Base-by-base conservation (phyloP, 2,888 invertebrate species). In the Nemotelus pantherinus region DNA sequence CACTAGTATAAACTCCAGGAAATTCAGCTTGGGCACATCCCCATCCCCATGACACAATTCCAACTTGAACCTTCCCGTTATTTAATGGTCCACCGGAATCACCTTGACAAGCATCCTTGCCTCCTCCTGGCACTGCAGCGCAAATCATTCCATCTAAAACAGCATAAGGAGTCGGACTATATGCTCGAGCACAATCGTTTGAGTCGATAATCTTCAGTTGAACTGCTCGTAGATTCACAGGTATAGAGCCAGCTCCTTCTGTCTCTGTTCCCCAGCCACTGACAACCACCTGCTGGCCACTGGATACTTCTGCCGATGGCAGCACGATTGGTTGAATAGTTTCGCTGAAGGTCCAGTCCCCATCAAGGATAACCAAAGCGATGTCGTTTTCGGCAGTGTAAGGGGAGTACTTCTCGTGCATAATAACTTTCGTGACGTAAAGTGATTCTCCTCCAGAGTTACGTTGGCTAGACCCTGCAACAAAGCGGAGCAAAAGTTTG, bases 401-500 rank as follows among this genome's bases (percentile, higher is more conserved):
- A 4, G 82, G 76, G 76, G 82, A 81, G 72, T 84, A 81, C 77
- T 41, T 10, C 81, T 81, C 0, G 82, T 82, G 4, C 1, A 60
- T 39, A 44, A 72, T 39, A 10, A 63, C 50, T 3, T 67, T 10
- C 4, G 43, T n/a, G 4, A 78, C 76, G n/a, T 76, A 10, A 9
- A 68, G 25, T 10, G 58, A 10, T 60, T 71, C 64, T 10, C 74
- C 79, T 9, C 78, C 77, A 39, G 55, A 43, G 5, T 45, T 81
- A 63, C 82, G 85, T 53, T 83, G 86, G 0, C 88, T 86, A 1
- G 89, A 89, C 0, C 90, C 90, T 3, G 87, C 90, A 7, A 64
- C 75, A 4, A 7, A 64, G n/a, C 53, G 60, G 9, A 75, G 41
- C n/a, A 53, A 53, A 2, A 53, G 43, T 6, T 45, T 53, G 4